These are phyloP conservation scores for Margarornis squamiger DNA, from an alignment of 2,797 vertebrate species.

Conservation along the genomic window DNA sequence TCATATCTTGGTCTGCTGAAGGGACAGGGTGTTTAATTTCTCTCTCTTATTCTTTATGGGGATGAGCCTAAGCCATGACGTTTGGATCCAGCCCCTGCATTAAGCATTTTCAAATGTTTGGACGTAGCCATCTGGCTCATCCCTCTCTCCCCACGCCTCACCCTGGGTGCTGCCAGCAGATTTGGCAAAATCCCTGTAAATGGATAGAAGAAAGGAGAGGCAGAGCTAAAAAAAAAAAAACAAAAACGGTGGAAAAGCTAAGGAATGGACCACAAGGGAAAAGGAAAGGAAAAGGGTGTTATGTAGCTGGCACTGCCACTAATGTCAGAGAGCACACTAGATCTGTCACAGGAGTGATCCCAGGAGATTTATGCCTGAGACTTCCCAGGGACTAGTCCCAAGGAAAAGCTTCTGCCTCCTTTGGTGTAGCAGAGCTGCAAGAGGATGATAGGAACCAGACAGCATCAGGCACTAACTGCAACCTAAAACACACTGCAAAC, in stretches of 20 bases:
- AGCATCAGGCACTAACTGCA: not conserved
- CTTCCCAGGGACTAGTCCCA: not conserved
- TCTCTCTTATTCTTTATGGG: not conserved
- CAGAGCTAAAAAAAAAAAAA: not conserved
- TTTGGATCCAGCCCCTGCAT: not conserved
- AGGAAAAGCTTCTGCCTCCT: not conserved
- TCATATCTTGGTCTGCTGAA: not conserved
- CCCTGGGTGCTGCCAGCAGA: not conserved
- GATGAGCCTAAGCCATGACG: not conserved
- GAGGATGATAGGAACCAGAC: not conserved
- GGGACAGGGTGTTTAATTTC: slow-evolving; percentile 19
- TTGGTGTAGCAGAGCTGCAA: not conserved
- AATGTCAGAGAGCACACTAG: not conserved
- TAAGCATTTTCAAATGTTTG: not conserved
- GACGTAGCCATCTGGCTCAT: not conserved
- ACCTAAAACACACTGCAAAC: not conserved
- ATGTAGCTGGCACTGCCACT: not conserved
- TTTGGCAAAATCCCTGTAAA: not conserved
- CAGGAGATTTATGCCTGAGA: not conserved
- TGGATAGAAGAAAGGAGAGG: not conserved
- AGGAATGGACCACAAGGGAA: not conserved
- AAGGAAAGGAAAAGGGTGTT: not conserved
- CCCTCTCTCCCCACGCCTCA: not conserved
- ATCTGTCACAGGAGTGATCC: not conserved
- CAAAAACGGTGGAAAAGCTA: not conserved